These are phyloP conservation scores for Drosophila sordidula DNA, from an alignment of 2,888 invertebrate species.

Conservation along the genomic window DNA sequence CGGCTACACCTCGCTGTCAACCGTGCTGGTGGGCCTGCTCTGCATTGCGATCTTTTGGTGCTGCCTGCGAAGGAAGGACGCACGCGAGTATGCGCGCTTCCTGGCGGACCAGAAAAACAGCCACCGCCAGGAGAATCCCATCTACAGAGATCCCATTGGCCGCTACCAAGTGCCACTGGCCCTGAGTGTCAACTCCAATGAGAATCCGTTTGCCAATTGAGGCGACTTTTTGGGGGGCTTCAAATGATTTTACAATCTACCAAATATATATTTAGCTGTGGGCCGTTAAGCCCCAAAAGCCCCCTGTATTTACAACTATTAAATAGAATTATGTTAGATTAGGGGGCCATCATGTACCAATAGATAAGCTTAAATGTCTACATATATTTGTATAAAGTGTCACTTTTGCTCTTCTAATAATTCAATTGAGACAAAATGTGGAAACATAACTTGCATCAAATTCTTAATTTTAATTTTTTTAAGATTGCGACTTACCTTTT, in stretches of 20 bases:
- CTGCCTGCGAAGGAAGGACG: conserved; percentile 86
- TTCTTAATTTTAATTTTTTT: no score
- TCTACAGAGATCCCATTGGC: conserved; percentile 88
- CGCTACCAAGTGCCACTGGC: conserved; percentile 86
- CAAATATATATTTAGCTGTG: no score
- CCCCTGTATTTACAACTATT: conserved; percentile 4
- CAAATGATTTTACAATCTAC: no score
- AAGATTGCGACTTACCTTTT: no score
- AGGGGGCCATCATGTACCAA: conserved; percentile 10
- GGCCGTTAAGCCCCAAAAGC: no score
- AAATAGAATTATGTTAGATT: neutral
- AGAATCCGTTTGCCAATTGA: conserved; percentile 70
- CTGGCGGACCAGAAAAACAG: conserved; percentile 82
- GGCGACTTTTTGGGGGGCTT: no score
- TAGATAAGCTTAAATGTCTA: conserved; percentile 39
- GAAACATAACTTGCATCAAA: no score
- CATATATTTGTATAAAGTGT: neutral
- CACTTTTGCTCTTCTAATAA: no score
- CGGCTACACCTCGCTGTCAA: conserved; percentile 85
- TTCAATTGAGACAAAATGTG: no score
- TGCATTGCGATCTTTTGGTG: conserved; percentile 85
- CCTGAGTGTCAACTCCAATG: conserved; percentile 55
- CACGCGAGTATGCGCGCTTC: conserved; percentile 87
- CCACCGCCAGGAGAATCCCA: conserved; percentile 83
- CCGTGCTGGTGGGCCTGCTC: conserved; percentile 86